A percentile compares a stretch with the other conserved stretches of the same genome.
These are phyloP conservation scores for Dendroctonus valens DNA, from an alignment of 1,140 invertebrate genomes.

Conservation along the genomic window DNA sequence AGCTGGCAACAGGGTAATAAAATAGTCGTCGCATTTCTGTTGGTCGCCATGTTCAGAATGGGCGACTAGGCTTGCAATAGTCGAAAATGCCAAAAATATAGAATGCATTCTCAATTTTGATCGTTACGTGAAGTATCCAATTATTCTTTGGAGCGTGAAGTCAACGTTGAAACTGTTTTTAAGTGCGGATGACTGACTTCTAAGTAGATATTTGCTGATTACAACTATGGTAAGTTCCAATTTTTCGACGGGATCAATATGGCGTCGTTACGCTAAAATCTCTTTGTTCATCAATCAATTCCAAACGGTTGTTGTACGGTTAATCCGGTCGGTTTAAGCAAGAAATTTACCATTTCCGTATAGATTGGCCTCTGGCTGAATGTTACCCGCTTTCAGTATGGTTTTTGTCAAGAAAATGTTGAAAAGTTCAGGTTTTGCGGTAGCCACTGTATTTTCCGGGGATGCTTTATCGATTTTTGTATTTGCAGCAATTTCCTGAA, in stretches of 20 bases:
- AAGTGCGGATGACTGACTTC: constrained; percentile 54
- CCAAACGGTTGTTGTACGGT: background rate
- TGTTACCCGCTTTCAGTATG: no score
- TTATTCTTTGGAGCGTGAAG: constrained; percentile 50
- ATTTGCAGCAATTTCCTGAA: background rate
- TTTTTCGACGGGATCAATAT: constrained; percentile 55
- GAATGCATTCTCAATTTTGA: constrained; percentile 53
- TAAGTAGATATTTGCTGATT: constrained; percentile 58
- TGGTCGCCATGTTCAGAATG: constrained; percentile 61
- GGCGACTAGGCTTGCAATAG: constrained; percentile 55
- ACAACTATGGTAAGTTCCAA: constrained; percentile 60
- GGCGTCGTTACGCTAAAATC: constrained; percentile 53
- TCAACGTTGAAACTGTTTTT: constrained; percentile 51
- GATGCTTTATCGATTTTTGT: constrained; percentile 13
- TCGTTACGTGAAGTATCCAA: constrained; percentile 57
- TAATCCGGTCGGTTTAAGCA: no score
- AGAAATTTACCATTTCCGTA: no score
- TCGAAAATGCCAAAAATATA: constrained; percentile 56
- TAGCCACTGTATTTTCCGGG: constrained; percentile 3
- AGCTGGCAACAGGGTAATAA: no score
- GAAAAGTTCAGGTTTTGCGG: no score
- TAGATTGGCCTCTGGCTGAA: no score
- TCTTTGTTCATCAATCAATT: constrained; percentile 51
- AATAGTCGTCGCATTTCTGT: constrained; percentile 12
- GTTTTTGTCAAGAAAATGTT: no score